phyloP scores from a whole-genome alignment of 2,113 vertebrate species.

The Cryptomyrus ogoouensis region DNA sequence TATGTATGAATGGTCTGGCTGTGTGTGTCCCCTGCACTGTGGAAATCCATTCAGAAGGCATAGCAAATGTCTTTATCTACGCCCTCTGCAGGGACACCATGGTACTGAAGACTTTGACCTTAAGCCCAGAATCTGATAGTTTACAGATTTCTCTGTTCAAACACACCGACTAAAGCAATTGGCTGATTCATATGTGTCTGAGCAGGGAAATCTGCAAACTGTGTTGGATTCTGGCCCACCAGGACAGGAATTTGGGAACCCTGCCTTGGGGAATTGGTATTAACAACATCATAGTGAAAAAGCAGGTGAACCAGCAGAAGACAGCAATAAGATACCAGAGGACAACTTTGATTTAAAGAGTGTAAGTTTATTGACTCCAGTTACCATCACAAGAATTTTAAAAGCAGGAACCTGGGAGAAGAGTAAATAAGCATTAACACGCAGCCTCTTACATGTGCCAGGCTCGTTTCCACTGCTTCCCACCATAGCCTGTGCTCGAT shows the following conservation, averaged over 20 bases:
- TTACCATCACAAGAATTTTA: slow-evolving; percentile 58
- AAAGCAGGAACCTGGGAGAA: slow-evolving; percentile 43
- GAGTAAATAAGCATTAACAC: slow-evolving; percentile 54
- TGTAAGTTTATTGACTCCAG: slow-evolving; percentile 70
- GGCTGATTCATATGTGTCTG: not conserved
- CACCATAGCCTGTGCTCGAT: slow-evolving; percentile 30
- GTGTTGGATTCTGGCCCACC: not conserved
- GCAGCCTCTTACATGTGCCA: slow-evolving; percentile 49
- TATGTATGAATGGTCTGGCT: not conserved
- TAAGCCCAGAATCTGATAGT: not conserved
- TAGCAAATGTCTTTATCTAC: not conserved
- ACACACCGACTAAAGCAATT: not conserved
- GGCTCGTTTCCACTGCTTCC: slow-evolving; percentile 11
- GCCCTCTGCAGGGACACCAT: not conserved
- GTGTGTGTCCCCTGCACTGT: not conserved
- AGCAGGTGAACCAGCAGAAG: slow-evolving; percentile 28
- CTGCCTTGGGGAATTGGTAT: not conserved
- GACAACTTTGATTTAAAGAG: slow-evolving; percentile 50
- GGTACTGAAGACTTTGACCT: not conserved
- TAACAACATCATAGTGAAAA: not conserved
- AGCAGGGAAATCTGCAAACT: not conserved
- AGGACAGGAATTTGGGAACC: not conserved
- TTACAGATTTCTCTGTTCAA: not conserved
- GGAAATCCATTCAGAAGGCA: not conserved
- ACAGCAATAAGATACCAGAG: not conserved